Base-by-base conservation (phyloP, 1,140 invertebrate species). In the Orius insidiosus region DNA sequence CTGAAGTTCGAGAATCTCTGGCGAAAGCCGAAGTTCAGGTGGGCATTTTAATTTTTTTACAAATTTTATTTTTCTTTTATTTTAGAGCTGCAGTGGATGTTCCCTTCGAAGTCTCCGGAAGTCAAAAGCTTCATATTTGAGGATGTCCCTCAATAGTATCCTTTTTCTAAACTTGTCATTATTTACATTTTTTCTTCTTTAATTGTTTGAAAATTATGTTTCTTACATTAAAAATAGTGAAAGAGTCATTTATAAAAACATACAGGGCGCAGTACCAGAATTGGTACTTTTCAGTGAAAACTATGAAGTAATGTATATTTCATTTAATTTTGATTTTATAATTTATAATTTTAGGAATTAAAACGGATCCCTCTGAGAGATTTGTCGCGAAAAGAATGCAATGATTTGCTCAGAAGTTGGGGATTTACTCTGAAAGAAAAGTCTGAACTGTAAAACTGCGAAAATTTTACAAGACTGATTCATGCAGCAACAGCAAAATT, bases 41-140 rank as follows among this genome's bases (percentile, higher is more conserved):
- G n/a, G n/a, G n/a, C 24, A 24, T 24, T 24, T 24, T 4, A 24
- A 24, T 24, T 7, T 7, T 24, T 24, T 24, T n/a, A n/a, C n/a
- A 24, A 24, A 24, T 4, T 24, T 3, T 24, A 24, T 24, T 24
- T 4, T 4, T 24, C 14, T 47, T 52, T 54, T 48, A 16, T 71
- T 72, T 35, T 64, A 85, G 80, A 82, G 76, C 56, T 85, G 81
- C 59, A 68, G 71, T 55, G 80, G 80, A 53, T 85, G 81, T 63
- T 71, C 70, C 16, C 59, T 85, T 48, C 84, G 82, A 53, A 66
- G 74, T 45, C 64, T 83, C 73, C 75, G 13, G 72, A 83, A 61
- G 75, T 85, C 7, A 82, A 78, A 62, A 63, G 67, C 51, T 85
- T 85, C 58, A 74, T 83, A 38, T 75, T 76, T 60, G 67, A 79